Conservation (phyloP, 2,888 invertebrate genomes). For the Eupithecia inturbata region DNA sequence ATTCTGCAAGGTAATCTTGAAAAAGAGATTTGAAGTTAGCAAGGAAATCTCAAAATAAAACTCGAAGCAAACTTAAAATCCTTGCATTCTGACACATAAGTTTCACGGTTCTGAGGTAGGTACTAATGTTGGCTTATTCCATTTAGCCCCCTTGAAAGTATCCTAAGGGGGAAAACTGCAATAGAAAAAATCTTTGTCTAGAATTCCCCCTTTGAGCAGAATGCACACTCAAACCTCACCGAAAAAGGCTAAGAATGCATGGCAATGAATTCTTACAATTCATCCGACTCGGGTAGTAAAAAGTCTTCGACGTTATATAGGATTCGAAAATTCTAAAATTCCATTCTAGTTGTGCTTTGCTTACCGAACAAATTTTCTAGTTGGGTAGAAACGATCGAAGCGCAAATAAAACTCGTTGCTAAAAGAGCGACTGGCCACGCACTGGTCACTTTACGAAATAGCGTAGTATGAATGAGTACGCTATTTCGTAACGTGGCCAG, state of each 20-base stretch:
- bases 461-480: neutral
- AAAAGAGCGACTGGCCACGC: neutral
- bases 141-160: too few species aligned
- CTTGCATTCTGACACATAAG: neutral
- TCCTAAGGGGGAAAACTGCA: too few species aligned
- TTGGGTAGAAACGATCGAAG: neutral
- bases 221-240: neutral
- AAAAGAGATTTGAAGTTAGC: too few species aligned
- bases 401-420: neutral
- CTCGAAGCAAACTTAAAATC: neutral
- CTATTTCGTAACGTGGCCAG: neutral
- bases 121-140: too few species aligned
- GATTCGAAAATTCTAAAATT: neutral
- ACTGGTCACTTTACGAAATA: neutral
- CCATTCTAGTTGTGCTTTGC: neutral
- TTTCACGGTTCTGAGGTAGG: neutral
- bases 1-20: neutral
- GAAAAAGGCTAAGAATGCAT: neutral
- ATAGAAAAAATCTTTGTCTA: too few species aligned
- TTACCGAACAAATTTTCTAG: neutral
- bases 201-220: neutral
- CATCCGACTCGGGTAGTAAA: neutral
- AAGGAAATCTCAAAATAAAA: too few species aligned
- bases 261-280: neutral
- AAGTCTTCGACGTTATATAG: neutral